Percentiles rank a stretch among this genome's conserved stretches.
These are phyloP conservation scores for Dasypogon diadema DNA, from an alignment of 2,888 invertebrate species.

Conservation along the genomic window DNA sequence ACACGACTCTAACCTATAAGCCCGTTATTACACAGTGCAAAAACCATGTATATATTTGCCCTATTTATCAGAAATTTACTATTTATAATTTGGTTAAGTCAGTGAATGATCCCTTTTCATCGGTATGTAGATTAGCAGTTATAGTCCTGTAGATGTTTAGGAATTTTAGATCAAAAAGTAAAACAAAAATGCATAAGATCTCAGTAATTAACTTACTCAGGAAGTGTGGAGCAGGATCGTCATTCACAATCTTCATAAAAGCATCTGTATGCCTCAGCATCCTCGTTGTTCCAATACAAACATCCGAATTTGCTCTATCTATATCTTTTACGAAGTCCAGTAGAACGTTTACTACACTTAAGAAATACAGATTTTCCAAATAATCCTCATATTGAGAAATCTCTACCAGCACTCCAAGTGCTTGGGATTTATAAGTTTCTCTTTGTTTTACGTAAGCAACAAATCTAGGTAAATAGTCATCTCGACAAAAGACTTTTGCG, in stretches of 20 bases:
- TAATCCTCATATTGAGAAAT: not conserved
- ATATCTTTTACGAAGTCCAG: not conserved
- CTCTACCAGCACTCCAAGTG: conserved; percentile 19
- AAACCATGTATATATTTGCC: too few relatives aligned
- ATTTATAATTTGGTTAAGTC: too few relatives aligned
- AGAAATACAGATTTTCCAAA: conserved; percentile 2
- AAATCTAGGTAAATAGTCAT: conserved; percentile 33
- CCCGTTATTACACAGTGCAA: too few relatives aligned
- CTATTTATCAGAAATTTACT: too few relatives aligned
- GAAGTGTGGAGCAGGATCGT: conserved; percentile 29
- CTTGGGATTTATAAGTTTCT: not conserved
- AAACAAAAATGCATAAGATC: not conserved
- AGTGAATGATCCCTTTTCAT: not conserved
- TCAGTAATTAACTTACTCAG: conserved; percentile 47
- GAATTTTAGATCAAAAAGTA: not conserved
- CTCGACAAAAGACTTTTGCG: conserved; percentile 25
- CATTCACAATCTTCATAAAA: conserved; percentile 42
- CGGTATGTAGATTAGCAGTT: too few relatives aligned
- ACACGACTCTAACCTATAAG: too few relatives aligned
- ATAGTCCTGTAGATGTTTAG: too few relatives aligned
- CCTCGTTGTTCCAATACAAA: conserved; percentile 60
- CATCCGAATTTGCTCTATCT: not conserved
- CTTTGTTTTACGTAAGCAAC: not conserved
- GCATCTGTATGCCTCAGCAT: conserved; percentile 58
- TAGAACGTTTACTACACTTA: not conserved